Percentiles rank a stretch among this genome's conserved stretches.
Evolutionary conservation across 1,140 invertebrate genomes (phyloP).

Genomic region (Trachymyrmex septentrionalis): DNA sequence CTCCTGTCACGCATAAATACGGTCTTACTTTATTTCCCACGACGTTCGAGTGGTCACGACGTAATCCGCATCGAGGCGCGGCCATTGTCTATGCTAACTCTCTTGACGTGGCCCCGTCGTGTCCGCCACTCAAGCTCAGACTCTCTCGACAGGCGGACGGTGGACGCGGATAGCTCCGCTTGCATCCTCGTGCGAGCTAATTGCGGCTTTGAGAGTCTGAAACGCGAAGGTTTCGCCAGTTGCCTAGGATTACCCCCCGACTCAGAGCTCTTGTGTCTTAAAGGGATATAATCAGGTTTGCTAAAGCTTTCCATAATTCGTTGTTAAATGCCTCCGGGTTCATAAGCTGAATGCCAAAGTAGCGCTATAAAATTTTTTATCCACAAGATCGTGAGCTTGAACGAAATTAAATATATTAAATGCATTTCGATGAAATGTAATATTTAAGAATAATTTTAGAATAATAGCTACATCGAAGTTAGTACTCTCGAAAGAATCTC

Average conservation of each 20-base stretch:
- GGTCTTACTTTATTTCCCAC: slow-evolving; percentile 72
- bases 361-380: slow-evolving; percentile 22
- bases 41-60: slow-evolving; percentile 54
- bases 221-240: slow-evolving; percentile 58
- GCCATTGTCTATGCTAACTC: slow-evolving; percentile 65
- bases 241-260: slow-evolving; percentile 46
- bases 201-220: slow-evolving; percentile 63
- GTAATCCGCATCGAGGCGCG: slow-evolving; percentile 63
- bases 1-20: slow-evolving; percentile 48
- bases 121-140: slow-evolving; percentile 59
- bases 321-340: slow-evolving; percentile 18
- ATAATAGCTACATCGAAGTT: background rate
- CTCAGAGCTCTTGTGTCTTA: slow-evolving; percentile 49
- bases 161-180: slow-evolving; percentile 42
- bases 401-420: background rate
- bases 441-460: background rate
- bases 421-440: background rate
- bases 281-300: slow-evolving; percentile 57
- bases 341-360: slow-evolving; percentile 10
- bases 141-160: slow-evolving; percentile 58
- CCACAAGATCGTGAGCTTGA: slow-evolving; percentile 6
- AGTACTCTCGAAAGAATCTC: background rate
- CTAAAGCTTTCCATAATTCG: slow-evolving; percentile 49
- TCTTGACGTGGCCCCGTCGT: slow-evolving; percentile 53
- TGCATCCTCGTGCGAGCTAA: slow-evolving; percentile 59